Percentiles rank a stretch among this genome's conserved stretches.
These are phyloP conservation scores for Poeciliopsis turneri DNA, from an alignment of 2,797 vertebrate genomes.

Conservation along the genomic window DNA sequence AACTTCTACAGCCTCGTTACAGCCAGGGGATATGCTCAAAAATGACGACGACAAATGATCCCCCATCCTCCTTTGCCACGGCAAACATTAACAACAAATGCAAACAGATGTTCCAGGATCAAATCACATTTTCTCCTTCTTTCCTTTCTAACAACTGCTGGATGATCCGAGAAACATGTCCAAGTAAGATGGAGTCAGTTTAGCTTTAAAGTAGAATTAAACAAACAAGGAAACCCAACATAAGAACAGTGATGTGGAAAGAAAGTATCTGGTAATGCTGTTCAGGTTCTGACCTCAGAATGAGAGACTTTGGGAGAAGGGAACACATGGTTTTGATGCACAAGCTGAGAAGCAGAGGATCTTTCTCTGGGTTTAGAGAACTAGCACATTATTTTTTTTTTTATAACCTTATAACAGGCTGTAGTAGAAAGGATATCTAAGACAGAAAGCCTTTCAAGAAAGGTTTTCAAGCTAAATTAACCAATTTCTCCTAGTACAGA, in stretches of 20 bases:
- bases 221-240: background rate
- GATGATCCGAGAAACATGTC: background rate
- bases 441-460: background rate
- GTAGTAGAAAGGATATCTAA: background rate
- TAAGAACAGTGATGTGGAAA: background rate
- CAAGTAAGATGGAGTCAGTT: background rate
- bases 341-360: background rate
- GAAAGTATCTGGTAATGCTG: background rate
- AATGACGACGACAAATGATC: background rate
- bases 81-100: background rate
- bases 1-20: background rate
- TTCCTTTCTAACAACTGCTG: background rate
- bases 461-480: background rate
- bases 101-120: no score
- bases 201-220: background rate
- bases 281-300: background rate
- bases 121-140: background rate
- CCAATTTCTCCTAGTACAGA: background rate
- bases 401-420: background rate
- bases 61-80: background rate
- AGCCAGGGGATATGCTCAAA: background rate
- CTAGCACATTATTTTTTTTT: background rate
- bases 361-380: background rate
- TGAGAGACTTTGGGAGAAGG: background rate
- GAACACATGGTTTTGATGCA: background rate